Base-by-base conservation (phyloP, 2,888 invertebrate species). In the Erebia ligea region DNA sequence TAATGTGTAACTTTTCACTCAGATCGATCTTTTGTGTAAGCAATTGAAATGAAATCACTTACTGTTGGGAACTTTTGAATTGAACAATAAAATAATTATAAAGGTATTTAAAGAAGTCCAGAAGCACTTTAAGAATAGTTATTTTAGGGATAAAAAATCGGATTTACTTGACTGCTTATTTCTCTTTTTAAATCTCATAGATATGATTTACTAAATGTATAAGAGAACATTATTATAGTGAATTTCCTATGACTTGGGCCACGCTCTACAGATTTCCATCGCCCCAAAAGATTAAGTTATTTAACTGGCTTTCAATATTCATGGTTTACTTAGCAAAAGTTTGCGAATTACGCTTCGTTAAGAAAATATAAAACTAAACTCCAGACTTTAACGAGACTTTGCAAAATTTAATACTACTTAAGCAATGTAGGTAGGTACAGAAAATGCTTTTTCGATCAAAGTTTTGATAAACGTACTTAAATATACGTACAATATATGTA, bases 281-380 rank as follows among this genome's bases (percentile, higher is more conserved):
- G 67, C 67, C 58, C 58, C 58, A 59, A 68, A 52, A 71, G 68
- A 73, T 73, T 73, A 73, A 74, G 56, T 70, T 74, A 66, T 76
- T 76, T 72, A 76, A 76, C 68, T 70, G 70, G 68, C 72, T 72
- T 76, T 74, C 72, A 77, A 76, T 77, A 76, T 76, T 76, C 74
- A 76, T 76, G 75, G 67, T 77, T 73, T 74, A 66, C 68, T 77
- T 74, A 83, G 85, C 86, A 86, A 86, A 62, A 90, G 87, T 90
- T 87, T 81, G 72, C 59, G 69, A 72, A 75, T 77, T 70, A 77
- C 69, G 62, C 65, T 54, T 52, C 65, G 69, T 70, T 75, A 70
- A 70, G 70, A 66, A 75, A 73, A 68, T 75, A 71, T 68, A 67
- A 72, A 70, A 75, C 63, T 73, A 62, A 68, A 57, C 13, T 19